Evolutionary conservation across 2,113 vertebrate genomes (phyloP).

Genomic region (Calonectris borealis): DNA sequence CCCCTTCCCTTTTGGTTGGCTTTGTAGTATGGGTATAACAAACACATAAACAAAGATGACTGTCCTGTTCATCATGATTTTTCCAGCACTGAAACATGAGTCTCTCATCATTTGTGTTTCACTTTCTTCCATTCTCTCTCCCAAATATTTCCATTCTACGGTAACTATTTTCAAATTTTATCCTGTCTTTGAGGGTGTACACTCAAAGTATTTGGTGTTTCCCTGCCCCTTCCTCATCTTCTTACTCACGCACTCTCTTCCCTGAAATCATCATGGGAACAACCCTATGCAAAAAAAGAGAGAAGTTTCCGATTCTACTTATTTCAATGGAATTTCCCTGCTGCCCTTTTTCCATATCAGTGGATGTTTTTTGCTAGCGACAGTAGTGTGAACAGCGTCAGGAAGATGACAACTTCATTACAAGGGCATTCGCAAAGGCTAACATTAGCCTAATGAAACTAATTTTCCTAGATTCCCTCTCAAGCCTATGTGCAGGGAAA

Average conservation of each 20-base stretch:
- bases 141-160: background rate
- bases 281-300: background rate
- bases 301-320: conserved; percentile 36
- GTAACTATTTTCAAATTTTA: background rate
- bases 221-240: conserved; percentile 9
- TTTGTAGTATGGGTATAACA: background rate
- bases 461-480: background rate
- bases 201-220: conserved; percentile 14
- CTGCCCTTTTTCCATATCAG: conserved; percentile 20
- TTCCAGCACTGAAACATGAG: conserved; percentile 13
- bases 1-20: background rate
- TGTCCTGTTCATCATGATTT: background rate
- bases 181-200: background rate
- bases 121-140: conserved; percentile 21
- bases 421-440: background rate
- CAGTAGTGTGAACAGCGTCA: background rate
- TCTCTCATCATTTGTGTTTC: conserved; percentile 1
- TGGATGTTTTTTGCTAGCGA: background rate
- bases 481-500: background rate
- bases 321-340: conserved; percentile 44
- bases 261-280: conserved; percentile 20
- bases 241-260: conserved; percentile 11
- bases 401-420: background rate
- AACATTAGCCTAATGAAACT: background rate
- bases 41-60: background rate